Conservation (phyloP, 2,113 vertebrate genomes). For the Calidris pygmaea region DNA sequence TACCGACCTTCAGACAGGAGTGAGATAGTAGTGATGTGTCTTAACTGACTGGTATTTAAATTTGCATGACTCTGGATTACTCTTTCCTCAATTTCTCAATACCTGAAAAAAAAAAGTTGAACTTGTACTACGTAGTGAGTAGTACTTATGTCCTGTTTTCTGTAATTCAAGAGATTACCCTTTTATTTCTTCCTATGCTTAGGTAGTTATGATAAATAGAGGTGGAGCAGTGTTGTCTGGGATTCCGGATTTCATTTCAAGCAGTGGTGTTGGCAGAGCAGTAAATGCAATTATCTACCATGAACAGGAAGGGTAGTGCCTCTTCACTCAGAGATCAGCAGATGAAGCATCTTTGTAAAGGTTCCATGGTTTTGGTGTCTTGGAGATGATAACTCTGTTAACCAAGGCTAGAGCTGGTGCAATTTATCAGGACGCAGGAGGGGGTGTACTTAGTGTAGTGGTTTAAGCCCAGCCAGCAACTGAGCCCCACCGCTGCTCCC, state of each 20-base stretch:
- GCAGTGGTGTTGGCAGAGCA: background rate
- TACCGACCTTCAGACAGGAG: background rate
- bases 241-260: background rate
- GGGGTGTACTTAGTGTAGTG: background rate
- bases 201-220: background rate
- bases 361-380: background rate
- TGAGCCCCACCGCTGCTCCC: fast-evolving
- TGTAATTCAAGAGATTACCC: background rate
- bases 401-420: background rate
- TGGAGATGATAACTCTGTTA: background rate
- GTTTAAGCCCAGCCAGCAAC: background rate
- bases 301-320: background rate
- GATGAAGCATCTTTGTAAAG: background rate
- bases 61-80: background rate
- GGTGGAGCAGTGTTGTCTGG: background rate
- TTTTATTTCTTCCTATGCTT: background rate
- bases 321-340: background rate
- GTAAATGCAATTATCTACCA: background rate
- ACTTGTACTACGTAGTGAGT: fast-evolving
- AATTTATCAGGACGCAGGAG: fast-evolving
- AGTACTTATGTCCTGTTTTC: fast-evolving
- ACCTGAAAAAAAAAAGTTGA: background rate
- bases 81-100: background rate
- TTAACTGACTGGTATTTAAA: background rate
- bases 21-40: background rate